phyloP scores from a whole-genome alignment of 2,113 vertebrate genomes.

The Odontophorus gujanensis region DNA sequence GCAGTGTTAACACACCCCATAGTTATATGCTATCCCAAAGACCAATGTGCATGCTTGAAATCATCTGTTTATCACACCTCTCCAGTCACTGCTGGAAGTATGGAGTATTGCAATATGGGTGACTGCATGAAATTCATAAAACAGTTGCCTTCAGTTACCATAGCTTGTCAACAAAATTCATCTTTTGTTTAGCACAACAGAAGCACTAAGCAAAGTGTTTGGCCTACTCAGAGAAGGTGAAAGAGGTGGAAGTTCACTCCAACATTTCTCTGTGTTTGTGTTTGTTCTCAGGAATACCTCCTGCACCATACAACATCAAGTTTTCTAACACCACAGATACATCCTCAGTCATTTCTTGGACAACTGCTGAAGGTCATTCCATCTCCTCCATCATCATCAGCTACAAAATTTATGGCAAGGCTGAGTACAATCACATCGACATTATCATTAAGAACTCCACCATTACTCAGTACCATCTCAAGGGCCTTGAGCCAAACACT shows the following conservation, averaged over 20 bases:
- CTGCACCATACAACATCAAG: constrained; percentile 83
- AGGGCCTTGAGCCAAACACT: constrained; percentile 84
- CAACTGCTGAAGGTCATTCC: constrained; percentile 83
- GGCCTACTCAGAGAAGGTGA: background rate
- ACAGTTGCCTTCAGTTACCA: background rate
- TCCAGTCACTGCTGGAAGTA: background rate
- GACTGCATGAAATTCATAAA: background rate
- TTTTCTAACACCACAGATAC: constrained; percentile 86
- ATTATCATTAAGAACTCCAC: constrained; percentile 82
- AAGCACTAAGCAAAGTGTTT: background rate
- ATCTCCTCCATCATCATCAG: constrained; percentile 85
- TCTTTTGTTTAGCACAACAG: background rate
- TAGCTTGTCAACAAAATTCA: background rate
- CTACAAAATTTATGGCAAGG: constrained; percentile 82
- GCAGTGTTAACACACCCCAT: background rate
- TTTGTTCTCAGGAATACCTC: constrained; percentile 81
- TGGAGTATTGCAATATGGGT: background rate
- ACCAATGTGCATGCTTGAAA: background rate
- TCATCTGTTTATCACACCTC: background rate
- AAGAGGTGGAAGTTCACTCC: background rate
- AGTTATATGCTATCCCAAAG: background rate
- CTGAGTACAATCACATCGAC: constrained; percentile 83
- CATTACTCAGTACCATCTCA: constrained; percentile 82
- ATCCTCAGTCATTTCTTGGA: constrained; percentile 85
- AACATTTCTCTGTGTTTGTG: background rate